Evolutionary conservation across 1,140 invertebrate species (phyloP).

Genomic region (Brachionus manjavacas): DNA sequence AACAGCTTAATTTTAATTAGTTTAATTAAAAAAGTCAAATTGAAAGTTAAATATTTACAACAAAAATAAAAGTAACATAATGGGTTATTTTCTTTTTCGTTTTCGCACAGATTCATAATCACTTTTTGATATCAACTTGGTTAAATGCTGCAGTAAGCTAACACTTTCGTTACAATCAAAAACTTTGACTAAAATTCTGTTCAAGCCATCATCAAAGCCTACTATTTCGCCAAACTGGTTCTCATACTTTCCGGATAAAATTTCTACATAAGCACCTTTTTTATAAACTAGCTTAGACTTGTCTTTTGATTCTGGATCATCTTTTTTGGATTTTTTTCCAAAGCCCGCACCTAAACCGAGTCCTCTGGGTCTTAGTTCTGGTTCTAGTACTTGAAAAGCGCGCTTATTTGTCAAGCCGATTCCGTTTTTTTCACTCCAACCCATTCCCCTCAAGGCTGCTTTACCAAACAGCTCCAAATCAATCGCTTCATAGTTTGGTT

Average conservation of each 20-base stretch:
- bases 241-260: constrained; percentile 62
- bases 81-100: background rate
- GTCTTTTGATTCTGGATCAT: constrained; percentile 55
- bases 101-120: constrained; percentile 22
- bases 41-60: background rate
- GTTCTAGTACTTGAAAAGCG: constrained; percentile 60
- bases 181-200: constrained; percentile 31
- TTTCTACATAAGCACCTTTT: constrained; percentile 65
- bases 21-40: background rate
- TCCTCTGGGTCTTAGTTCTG: constrained; percentile 74
- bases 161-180: background rate
- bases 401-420: constrained; percentile 64
- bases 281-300: constrained; percentile 57
- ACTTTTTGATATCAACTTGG: constrained; percentile 14
- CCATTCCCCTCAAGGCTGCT: constrained; percentile 89
- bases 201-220: constrained; percentile 28
- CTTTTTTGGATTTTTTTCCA: constrained; percentile 52
- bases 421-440: constrained; percentile 73
- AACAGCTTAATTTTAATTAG: background rate
- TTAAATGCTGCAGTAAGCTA: constrained; percentile 31
- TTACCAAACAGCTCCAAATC: constrained; percentile 80
- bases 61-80: background rate
- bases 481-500: constrained; percentile 76
- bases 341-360: constrained; percentile 82
- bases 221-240: constrained; percentile 11